Conservation (phyloP, 2,113 vertebrate species). For the Galemys pyrenaicus region DNA sequence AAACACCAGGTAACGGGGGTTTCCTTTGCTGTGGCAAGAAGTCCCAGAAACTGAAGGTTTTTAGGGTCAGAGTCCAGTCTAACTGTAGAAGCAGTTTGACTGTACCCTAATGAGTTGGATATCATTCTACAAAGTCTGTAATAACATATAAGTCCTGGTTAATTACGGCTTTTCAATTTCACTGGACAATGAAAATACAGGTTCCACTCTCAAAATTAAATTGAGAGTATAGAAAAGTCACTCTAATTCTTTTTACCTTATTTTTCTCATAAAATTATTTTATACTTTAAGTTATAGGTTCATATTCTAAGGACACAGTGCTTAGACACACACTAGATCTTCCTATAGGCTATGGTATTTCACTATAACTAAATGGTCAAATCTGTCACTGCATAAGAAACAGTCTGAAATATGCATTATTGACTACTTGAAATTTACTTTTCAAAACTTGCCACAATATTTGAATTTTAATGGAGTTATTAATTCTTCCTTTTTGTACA, state of each 20-base stretch:
- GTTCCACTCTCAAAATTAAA: background rate
- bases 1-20: background rate
- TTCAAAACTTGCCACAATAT: background rate
- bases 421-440: background rate
- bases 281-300: background rate
- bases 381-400: background rate
- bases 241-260: background rate
- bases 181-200: background rate
- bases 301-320: background rate
- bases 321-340: background rate
- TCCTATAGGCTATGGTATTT: background rate
- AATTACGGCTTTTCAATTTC: background rate
- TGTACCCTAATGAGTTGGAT: background rate
- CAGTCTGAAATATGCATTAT: background rate
- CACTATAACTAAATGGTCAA: background rate
- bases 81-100: background rate
- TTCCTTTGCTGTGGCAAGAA: background rate
- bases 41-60: background rate
- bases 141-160: background rate
- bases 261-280: background rate
- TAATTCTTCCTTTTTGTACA: too few relatives aligned
- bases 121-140: background rate
- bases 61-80: background rate
- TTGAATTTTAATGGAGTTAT: background rate
- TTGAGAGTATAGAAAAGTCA: background rate